Evolutionary conservation across 1,140 invertebrate species (phyloP).

Genomic region (Lepidostoma basale): DNA sequence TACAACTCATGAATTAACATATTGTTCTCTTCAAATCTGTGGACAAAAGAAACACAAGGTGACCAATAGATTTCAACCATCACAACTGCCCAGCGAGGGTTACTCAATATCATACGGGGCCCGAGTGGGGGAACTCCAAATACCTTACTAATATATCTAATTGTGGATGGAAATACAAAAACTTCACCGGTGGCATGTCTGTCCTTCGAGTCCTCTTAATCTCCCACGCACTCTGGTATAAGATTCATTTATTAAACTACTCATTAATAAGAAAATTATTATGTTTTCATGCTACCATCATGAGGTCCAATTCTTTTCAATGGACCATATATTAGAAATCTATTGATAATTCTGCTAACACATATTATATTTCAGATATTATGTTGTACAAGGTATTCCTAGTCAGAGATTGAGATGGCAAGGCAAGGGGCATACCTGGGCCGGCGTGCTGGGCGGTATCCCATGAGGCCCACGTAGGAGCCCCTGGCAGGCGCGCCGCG

Average conservation of each 20-base stretch:
- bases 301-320: neutral
- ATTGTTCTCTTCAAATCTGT: slow-evolving; percentile 19
- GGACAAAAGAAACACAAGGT: slow-evolving; percentile 25
- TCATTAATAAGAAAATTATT: neutral
- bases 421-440: slow-evolving; percentile 64
- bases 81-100: too few relatives aligned
- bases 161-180: too few relatives aligned
- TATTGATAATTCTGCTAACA: neutral
- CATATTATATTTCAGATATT: neutral
- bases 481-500: slow-evolving; percentile 68
- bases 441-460: slow-evolving; percentile 72
- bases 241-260: neutral
- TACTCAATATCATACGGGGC: too few relatives aligned
- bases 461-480: slow-evolving; percentile 59
- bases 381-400: neutral
- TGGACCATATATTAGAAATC: neutral
- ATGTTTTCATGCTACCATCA: neutral
- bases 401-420: neutral
- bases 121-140: too few relatives aligned
- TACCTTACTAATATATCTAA: too few relatives aligned
- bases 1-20: too few relatives aligned
- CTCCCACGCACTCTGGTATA: too few relatives aligned
- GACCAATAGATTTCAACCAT: too few relatives aligned
- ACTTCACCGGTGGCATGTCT: too few relatives aligned
- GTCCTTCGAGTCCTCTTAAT: too few relatives aligned